These are phyloP conservation scores for Griposia aprilina DNA, from an alignment of 2,888 invertebrate species.

Conservation along the genomic window DNA sequence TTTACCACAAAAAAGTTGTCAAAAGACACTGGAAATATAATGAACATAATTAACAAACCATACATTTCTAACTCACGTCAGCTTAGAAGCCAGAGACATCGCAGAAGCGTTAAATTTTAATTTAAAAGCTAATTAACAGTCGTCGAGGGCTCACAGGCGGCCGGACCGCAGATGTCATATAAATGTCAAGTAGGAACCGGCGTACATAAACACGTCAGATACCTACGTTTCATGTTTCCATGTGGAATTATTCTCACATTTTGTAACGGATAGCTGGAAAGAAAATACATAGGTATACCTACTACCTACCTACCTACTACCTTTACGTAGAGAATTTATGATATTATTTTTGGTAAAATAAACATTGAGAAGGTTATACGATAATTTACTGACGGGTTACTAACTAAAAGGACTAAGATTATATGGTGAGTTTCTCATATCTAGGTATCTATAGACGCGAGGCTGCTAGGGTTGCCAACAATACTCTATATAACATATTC, in stretches of 20 bases:
- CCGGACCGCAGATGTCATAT: constrained; percentile 52
- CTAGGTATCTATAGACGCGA: not conserved
- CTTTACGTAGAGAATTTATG: not conserved
- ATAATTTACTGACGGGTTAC: not conserved
- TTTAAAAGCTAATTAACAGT: constrained; percentile 47
- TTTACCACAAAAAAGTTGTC: not conserved
- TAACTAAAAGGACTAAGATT: not conserved
- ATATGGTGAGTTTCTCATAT: not conserved
- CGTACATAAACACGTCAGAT: constrained; percentile 7
- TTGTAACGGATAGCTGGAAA: not conserved
- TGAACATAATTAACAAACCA: not conserved
- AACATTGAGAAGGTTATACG: not conserved
- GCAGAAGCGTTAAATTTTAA: constrained; percentile 24
- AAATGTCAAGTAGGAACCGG: constrained; percentile 47
- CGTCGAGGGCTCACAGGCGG: not conserved
- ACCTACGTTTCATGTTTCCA: constrained; percentile 17
- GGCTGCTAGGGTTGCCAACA: too few relatives aligned
- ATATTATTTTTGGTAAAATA: not conserved
- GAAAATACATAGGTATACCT: too few relatives aligned
- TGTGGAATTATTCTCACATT: constrained; percentile 17
- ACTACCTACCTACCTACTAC: too few relatives aligned
- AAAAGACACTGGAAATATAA: not conserved
- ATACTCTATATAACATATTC: too few relatives aligned
- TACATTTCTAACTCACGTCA: not conserved
- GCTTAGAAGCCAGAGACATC: constrained; percentile 6